Percentiles rank a stretch among this genome's conserved stretches.
phyloP scores from a whole-genome alignment of 2,888 invertebrate genomes.

The Pimpla rufipes region DNA sequence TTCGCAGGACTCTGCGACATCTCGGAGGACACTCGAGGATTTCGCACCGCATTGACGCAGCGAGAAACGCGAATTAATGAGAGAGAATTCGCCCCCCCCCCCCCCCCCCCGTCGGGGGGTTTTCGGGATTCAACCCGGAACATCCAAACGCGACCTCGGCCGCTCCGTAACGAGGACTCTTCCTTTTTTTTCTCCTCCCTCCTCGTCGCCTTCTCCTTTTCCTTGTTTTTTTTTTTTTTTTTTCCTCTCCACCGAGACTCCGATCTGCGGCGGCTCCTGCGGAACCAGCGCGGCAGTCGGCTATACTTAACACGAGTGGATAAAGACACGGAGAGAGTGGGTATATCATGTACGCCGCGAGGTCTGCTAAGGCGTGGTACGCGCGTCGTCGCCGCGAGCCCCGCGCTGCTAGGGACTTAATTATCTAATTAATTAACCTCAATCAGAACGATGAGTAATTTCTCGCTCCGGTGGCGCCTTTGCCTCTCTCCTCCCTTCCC shows the following conservation, averaged over 20 bases:
- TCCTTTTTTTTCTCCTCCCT: constrained; percentile 39
- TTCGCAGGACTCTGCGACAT: constrained; percentile 78
- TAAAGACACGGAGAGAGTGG: background rate
- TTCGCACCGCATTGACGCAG: constrained; percentile 72
- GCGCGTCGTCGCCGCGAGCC: constrained; percentile 65
- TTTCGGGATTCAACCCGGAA: constrained; percentile 23
- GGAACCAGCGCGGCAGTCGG: constrained; percentile 58
- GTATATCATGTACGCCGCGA: constrained; percentile 44
- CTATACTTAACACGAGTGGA: constrained; percentile 10
- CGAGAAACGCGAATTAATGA: constrained; percentile 78
- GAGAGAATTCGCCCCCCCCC: too few relatives aligned
- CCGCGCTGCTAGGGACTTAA: constrained; percentile 80
- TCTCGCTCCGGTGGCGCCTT: constrained; percentile 85
- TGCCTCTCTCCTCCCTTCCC: constrained; percentile 72
- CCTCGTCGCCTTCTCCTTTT: constrained; percentile 25
- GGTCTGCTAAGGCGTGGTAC: constrained; percentile 61
- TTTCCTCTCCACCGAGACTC: constrained; percentile 9
- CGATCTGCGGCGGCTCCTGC: constrained; percentile 26
- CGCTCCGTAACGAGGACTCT: constrained; percentile 40
- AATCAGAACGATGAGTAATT: constrained; percentile 86
- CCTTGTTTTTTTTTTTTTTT: constrained; percentile 39
- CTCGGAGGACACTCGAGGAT: constrained; percentile 43
- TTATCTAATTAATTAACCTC: constrained; percentile 86
- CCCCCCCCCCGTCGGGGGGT: constrained; percentile 27
- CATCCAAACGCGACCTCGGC: constrained; percentile 17